Conservation (phyloP, 2,113 vertebrate genomes). For the Gymnorhina tibicen region DNA sequence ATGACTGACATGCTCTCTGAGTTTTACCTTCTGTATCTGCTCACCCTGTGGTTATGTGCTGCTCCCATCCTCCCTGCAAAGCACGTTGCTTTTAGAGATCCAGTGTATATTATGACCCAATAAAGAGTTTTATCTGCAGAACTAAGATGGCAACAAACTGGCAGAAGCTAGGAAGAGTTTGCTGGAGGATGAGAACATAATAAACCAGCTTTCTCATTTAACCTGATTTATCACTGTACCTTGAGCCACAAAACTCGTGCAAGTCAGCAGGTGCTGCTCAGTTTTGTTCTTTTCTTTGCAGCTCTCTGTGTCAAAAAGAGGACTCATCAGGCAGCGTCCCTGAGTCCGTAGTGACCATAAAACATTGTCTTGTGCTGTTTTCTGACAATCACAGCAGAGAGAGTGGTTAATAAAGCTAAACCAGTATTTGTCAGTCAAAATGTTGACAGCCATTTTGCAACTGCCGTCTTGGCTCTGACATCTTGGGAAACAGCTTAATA, state of each 20-base stretch:
- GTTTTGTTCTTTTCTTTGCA: not conserved
- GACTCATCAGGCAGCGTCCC: not conserved
- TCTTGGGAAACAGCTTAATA: not conserved
- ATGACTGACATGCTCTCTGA: not conserved
- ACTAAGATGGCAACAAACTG: constrained; percentile 9
- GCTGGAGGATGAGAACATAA: not conserved
- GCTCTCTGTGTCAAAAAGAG: not conserved
- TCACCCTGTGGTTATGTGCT: not conserved
- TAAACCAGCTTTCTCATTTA: constrained; percentile 36
- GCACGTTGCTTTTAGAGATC: not conserved
- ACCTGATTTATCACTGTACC: not conserved
- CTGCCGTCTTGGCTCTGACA: not conserved
- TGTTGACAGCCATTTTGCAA: not conserved
- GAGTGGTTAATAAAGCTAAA: not conserved
- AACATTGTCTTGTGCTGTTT: not conserved
- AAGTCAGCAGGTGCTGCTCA: not conserved
- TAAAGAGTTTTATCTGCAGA: constrained; percentile 45
- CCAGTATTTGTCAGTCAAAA: not conserved
- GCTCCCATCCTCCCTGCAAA: not conserved
- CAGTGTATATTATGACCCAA: constrained; percentile 1
- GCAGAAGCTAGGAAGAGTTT: not conserved
- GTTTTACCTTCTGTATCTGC: not conserved
- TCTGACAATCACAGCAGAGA: not conserved
- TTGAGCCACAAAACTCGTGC: not conserved
- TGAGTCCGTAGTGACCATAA: not conserved